phyloP scores from a whole-genome alignment of 2,888 invertebrate species.

The Sipha maydis region DNA sequence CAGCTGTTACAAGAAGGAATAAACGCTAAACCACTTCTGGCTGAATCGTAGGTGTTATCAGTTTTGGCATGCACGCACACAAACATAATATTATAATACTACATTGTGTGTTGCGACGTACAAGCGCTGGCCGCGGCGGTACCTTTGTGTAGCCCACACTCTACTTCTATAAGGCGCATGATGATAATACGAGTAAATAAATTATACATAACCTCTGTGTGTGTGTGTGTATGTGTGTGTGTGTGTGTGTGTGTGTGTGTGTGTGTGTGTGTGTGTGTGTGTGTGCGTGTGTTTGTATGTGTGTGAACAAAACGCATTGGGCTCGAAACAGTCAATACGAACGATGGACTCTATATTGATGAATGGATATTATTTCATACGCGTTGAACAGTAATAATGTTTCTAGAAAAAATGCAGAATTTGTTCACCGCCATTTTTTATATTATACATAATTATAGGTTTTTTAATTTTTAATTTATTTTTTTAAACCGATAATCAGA shows the following conservation, averaged over 20 bases:
- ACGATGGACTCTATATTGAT: conserved; percentile 7
- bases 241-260: too few relatives aligned
- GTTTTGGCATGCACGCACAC: conserved; percentile 21
- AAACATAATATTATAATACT: not conserved
- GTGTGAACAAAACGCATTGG: not conserved
- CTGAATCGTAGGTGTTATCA: conserved; percentile 57
- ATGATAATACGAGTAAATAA: too few relatives aligned
- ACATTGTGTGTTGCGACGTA: not conserved
- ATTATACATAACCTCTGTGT: too few relatives aligned
- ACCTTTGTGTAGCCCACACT: conserved; percentile 28
- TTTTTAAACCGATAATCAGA: not conserved
- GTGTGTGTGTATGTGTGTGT: too few relatives aligned
- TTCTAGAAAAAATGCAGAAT: not conserved
- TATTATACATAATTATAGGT: not conserved
- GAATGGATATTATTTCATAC: not conserved
- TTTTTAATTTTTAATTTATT: not conserved
- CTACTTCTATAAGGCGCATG: not conserved
- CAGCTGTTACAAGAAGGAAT: not conserved
- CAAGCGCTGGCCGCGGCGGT: not conserved
- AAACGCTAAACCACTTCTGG: not conserved
- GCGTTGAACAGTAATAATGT: not conserved
- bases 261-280: too few relatives aligned
- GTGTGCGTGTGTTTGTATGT: too few relatives aligned
- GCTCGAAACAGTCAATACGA: not conserved
- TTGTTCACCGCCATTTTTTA: not conserved